Evolutionary conservation across 2,113 vertebrate genomes (phyloP).

Genomic region (Rhabdornis inornatus): DNA sequence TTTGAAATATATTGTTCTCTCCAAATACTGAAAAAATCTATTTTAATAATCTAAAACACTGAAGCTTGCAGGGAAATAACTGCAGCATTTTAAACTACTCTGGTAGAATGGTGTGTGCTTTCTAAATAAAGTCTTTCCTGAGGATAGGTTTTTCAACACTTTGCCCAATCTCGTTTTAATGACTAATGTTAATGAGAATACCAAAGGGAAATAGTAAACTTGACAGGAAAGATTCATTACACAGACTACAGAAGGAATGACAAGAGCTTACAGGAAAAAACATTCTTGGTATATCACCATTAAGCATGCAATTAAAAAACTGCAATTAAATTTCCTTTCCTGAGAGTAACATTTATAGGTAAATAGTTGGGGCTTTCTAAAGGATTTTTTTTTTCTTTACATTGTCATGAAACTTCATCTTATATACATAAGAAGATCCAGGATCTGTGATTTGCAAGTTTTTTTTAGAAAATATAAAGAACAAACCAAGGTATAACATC

Average conservation of each 20-base stretch:
- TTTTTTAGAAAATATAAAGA: not conserved
- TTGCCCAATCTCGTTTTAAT: not conserved
- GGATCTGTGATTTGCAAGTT: not conserved
- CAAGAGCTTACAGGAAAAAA: not conserved
- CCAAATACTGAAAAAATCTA: not conserved
- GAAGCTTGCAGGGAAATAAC: not conserved
- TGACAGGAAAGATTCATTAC: not conserved
- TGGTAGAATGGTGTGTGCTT: not conserved
- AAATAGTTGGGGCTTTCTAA: not conserved
- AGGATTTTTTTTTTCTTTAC: not conserved
- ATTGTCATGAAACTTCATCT: not conserved
- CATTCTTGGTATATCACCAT: not conserved
- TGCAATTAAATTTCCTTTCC: not conserved
- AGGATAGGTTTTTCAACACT: not conserved
- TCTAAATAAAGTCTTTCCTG: not conserved
- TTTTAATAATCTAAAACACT: not conserved
- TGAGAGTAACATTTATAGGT: not conserved
- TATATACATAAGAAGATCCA: not conserved
- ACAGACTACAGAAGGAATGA: not conserved
- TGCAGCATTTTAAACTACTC: not conserved
- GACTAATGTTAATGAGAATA: constrained; percentile 1
- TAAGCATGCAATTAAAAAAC: not conserved
- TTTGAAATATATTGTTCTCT: not conserved
- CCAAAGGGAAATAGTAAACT: not conserved
- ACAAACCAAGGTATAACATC: not conserved